Conservation (phyloP, 2,888 invertebrate genomes). For the Hirtodrosophila alboralis region DNA sequence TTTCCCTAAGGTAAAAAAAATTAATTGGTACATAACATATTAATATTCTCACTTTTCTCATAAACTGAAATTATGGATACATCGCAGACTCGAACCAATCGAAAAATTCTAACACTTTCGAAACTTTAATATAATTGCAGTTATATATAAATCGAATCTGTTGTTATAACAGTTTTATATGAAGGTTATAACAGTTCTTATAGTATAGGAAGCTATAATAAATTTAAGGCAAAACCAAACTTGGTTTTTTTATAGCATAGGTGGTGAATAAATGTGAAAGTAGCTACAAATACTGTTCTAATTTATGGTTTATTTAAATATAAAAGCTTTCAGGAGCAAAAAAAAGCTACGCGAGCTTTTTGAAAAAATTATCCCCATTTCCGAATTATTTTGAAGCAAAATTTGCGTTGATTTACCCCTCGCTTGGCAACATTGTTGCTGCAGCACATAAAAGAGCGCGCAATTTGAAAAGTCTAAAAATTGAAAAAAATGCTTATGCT, state of each 20-base stretch:
- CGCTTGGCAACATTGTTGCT: slow-evolving; percentile 33
- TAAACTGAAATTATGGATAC: too few species aligned
- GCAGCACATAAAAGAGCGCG: slow-evolving; percentile 12
- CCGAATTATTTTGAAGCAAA: slow-evolving; percentile 10
- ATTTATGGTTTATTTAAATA: background rate
- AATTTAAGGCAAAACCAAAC: background rate
- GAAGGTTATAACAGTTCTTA: slow-evolving; percentile 1
- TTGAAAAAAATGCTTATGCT: too few species aligned
- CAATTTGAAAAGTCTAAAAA: slow-evolving; percentile 2
- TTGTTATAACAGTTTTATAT: background rate
- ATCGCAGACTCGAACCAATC: too few species aligned
- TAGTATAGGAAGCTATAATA: background rate
- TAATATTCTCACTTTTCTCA: too few species aligned
- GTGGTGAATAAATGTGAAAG: slow-evolving; percentile 12
- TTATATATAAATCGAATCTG: too few species aligned
- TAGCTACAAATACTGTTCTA: slow-evolving; percentile 1
- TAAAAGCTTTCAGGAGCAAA: slow-evolving; percentile 1
- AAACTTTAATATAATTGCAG: too few species aligned
- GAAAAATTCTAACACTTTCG: too few species aligned
- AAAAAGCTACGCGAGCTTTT: slow-evolving; percentile 6
- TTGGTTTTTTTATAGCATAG: slow-evolving; percentile 10
- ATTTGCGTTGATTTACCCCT: slow-evolving; percentile 25
- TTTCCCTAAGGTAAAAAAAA: too few species aligned
- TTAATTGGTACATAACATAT: too few species aligned
- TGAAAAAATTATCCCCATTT: background rate